Evolutionary conservation across 2,797 vertebrate species (phyloP).

Genomic region (Threskiornis aethiopicus): DNA sequence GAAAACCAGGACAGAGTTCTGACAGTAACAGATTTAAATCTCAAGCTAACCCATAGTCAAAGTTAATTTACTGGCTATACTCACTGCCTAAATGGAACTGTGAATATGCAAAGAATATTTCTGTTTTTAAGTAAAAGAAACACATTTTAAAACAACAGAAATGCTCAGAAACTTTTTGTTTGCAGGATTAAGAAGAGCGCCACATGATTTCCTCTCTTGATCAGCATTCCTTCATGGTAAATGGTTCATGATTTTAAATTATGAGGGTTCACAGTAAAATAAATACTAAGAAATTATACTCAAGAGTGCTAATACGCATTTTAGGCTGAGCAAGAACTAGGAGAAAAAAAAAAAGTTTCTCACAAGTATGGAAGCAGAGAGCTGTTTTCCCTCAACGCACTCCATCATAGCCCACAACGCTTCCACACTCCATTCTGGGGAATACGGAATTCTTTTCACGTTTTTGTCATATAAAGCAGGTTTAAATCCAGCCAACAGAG

Average conservation of each 20-base stretch:
- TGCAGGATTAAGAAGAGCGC: background rate
- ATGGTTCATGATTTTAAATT: background rate
- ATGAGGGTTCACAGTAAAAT: background rate
- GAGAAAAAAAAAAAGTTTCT: background rate
- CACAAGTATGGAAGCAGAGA: constrained; percentile 82
- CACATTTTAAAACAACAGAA: background rate
- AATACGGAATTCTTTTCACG: constrained; percentile 81
- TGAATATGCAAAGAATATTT: background rate
- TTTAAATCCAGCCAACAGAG: constrained; percentile 84
- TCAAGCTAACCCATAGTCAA: background rate
- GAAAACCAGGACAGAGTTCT: background rate
- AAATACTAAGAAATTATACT: background rate
- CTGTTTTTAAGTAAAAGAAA: background rate
- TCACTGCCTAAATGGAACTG: background rate
- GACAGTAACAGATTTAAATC: background rate
- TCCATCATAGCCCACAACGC: constrained; percentile 84
- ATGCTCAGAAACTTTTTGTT: background rate
- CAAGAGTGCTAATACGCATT: background rate
- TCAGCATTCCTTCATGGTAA: background rate
- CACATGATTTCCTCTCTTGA: background rate
- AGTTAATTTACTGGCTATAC: background rate
- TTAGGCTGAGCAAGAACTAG: background rate
- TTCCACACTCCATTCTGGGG: constrained; percentile 86
- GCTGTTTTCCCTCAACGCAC: constrained; percentile 77
- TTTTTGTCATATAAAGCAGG: constrained; percentile 67